Conservation (phyloP, 2,113 vertebrate genomes). For the Neopipo cinnamomea region DNA sequence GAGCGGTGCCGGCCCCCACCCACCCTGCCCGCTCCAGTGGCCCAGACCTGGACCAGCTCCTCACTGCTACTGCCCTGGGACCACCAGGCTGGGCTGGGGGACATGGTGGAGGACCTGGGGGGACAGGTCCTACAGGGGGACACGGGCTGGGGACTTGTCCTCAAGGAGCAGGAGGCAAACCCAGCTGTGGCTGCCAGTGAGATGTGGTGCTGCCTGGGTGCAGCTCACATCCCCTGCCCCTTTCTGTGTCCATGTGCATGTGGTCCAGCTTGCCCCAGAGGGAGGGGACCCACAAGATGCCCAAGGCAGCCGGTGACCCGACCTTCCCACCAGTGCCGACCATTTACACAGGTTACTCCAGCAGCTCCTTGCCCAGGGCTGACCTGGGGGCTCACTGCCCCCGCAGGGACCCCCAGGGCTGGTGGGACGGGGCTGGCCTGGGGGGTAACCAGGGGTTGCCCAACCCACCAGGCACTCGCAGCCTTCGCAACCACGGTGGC, state of each 20-base stretch:
- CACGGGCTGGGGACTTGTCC: not conserved
- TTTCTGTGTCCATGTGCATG: fast-evolving
- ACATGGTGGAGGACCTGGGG: not conserved
- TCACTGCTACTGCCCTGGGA: not conserved
- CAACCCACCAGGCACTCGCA: not conserved
- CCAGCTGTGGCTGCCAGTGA: fast-evolving
- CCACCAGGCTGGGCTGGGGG: not conserved
- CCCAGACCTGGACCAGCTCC: fast-evolving
- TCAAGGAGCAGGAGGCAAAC: not conserved
- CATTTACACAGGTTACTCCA: fast-evolving
- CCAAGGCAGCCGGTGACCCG: fast-evolving
- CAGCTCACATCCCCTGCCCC: no score
- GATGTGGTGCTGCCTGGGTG: not conserved
- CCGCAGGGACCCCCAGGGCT: not conserved
- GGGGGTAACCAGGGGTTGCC: constrained; percentile 14
- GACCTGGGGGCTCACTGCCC: not conserved
- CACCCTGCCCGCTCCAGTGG: not conserved
- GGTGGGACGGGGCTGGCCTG: fast-evolving
- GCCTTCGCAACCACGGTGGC: not conserved
- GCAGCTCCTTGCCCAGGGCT: not conserved
- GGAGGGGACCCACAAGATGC: fast-evolving
- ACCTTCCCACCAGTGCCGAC: not conserved
- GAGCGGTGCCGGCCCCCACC: not conserved
- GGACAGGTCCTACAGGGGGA: not conserved
- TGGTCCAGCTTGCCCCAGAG: no score